Evolutionary conservation across 2,113 vertebrate species (phyloP).

Genomic region (Callipepla squamata): DNA sequence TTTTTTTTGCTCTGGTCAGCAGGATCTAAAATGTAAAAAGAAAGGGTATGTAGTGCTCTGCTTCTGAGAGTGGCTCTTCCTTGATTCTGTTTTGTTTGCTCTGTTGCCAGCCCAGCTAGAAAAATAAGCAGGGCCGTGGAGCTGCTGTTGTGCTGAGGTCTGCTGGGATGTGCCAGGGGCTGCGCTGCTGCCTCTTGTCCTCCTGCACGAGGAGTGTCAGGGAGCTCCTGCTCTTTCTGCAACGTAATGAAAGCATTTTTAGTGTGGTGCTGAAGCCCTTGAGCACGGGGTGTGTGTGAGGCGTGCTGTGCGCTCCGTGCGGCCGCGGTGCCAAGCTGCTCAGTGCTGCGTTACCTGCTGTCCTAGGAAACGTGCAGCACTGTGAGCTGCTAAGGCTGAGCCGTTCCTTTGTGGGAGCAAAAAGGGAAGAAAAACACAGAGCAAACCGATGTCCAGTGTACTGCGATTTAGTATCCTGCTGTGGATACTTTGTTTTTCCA

Average conservation of each 20-base stretch:
- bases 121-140: background rate
- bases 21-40: constrained; percentile 17
- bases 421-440: background rate
- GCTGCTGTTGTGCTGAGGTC: background rate
- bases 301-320: background rate
- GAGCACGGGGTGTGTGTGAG: background rate
- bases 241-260: background rate
- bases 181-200: background rate
- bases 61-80: background rate
- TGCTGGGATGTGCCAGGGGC: background rate
- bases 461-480: background rate
- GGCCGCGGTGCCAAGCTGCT: background rate
- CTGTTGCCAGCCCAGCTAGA: constrained; percentile 28
- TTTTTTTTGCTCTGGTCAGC: constrained; percentile 15
- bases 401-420: background rate
- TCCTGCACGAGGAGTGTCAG: background rate
- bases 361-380: background rate
- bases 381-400: background rate
- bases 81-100: constrained; percentile 47
- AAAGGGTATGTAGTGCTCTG: background rate
- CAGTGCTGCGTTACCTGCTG: constrained; percentile 1
- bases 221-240: background rate
- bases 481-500: background rate
- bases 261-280: background rate
- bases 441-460: background rate